Percentiles rank a stretch among this genome's conserved stretches.
phyloP scores from a whole-genome alignment of 2,113 vertebrate species.

The Cygnus atratus region DNA sequence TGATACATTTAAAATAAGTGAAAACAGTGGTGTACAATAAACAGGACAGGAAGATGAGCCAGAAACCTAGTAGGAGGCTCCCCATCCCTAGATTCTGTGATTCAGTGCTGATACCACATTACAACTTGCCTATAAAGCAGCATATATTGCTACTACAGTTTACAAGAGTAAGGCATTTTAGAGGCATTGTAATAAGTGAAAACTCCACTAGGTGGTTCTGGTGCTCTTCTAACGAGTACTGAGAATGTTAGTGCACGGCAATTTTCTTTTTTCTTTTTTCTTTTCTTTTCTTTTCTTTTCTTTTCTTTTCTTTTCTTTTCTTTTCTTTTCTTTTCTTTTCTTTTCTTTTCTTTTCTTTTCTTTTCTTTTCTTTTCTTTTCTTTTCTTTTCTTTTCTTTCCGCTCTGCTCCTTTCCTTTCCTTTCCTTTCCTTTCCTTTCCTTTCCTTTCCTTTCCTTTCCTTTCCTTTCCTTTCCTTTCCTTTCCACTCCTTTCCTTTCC shows the following conservation, averaged over 20 bases:
- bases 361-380: no score
- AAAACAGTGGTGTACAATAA: neutral
- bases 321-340: no score
- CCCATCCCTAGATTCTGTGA: neutral
- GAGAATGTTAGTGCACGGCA: neutral
- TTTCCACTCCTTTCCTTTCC: no score
- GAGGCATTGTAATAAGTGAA: slow-evolving; percentile 61
- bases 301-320: no score
- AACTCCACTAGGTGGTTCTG: slow-evolving; percentile 79
- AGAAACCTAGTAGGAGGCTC: neutral
- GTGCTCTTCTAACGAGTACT: slow-evolving; percentile 62
- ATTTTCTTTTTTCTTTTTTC: no score
- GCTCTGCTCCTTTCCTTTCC: no score
- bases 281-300: no score
- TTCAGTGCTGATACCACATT: neutral
- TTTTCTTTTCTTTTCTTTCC: no score
- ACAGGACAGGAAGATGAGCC: neutral
- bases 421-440: no score
- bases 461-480: no score
- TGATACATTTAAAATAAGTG: neutral
- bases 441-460: neutral
- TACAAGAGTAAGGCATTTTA: neutral
- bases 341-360: no score
- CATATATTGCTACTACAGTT: neutral
- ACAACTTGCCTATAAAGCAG: neutral